These are phyloP conservation scores for Lepidocyrtoides sp. DNA, from an alignment of 2,888 invertebrate genomes.

Conservation along the genomic window DNA sequence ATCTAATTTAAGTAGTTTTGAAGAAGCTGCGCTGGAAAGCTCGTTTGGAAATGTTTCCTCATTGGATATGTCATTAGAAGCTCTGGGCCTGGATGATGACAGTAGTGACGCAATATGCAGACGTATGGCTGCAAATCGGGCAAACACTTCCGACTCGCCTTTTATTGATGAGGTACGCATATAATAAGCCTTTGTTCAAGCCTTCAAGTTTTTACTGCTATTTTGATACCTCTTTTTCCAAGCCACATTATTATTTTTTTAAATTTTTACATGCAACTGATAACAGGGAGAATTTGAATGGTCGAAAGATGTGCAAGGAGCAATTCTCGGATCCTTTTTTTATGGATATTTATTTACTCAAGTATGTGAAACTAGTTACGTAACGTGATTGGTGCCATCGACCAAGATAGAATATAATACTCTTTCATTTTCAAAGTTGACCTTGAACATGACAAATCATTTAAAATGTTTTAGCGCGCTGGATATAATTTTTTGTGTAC, in stretches of 20 bases:
- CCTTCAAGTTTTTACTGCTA: not conserved
- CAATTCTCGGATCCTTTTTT: slow-evolving; percentile 88
- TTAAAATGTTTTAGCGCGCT: not conserved
- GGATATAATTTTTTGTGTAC: not conserved
- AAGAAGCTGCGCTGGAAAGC: not conserved
- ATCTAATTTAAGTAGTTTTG: not conserved
- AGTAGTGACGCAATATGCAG: slow-evolving; percentile 51
- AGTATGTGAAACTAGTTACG: slow-evolving; percentile 65
- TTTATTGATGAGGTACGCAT: slow-evolving; percentile 48
- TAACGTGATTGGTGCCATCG: not conserved
- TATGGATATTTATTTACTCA: slow-evolving; percentile 87
- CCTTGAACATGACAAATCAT: slow-evolving; percentile 25
- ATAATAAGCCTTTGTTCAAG: not conserved
- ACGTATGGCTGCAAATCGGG: slow-evolving; percentile 39
- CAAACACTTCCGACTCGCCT: slow-evolving; percentile 26
- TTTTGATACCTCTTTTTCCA: not conserved
- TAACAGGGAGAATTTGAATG: slow-evolving; percentile 88
- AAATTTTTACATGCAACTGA: slow-evolving; percentile 7
- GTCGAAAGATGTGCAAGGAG: slow-evolving; percentile 88
- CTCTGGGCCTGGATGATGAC: not conserved
- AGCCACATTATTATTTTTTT: not conserved
- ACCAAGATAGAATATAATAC: not conserved
- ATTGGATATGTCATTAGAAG: not conserved
- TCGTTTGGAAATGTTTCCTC: not conserved
- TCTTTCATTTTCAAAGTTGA: not conserved